phyloP scores from a whole-genome alignment of 2,888 invertebrate species.

The Phorcus lineatus region DNA sequence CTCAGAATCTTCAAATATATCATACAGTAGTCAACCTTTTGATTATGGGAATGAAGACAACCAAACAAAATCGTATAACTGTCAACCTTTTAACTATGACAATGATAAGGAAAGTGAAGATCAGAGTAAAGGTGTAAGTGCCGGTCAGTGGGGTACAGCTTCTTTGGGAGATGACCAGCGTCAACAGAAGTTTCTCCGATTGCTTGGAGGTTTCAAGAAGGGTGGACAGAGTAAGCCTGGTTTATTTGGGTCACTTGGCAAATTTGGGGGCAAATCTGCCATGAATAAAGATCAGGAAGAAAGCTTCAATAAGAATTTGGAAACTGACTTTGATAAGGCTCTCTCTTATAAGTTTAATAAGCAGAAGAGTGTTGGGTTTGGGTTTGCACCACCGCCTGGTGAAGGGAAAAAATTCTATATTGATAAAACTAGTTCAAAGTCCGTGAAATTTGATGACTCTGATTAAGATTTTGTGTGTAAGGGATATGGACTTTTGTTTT shows the following conservation, averaged over 20 bases:
- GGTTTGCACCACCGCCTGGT: constrained; percentile 53
- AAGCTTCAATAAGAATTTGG: constrained; percentile 47
- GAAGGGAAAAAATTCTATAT: constrained; percentile 61
- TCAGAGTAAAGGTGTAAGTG: neutral
- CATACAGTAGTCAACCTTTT: neutral
- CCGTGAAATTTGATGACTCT: constrained; percentile 58
- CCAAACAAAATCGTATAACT: neutral
- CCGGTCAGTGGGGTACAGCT: constrained; percentile 58
- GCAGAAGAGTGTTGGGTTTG: constrained; percentile 57
- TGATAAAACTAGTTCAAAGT: constrained; percentile 50
- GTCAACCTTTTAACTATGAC: neutral
- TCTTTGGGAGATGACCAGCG: constrained; percentile 46
- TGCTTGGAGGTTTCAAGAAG: constrained; percentile 59
- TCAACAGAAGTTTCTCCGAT: constrained; percentile 57
- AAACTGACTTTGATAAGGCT: constrained; percentile 56
- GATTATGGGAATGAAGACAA: neutral
- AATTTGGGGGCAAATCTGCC: constrained; percentile 35
- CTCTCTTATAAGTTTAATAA: constrained; percentile 49
- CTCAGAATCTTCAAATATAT: neutral
- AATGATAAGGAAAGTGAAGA: neutral
- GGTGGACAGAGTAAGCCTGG: constrained; percentile 11
- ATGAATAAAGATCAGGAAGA: constrained; percentile 48
- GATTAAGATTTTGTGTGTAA: neutral
- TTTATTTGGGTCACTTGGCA: constrained; percentile 23
- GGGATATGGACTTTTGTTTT: neutral